phyloP scores from a whole-genome alignment of 2,797 vertebrate genomes.

The Trachops cirrhosus region DNA sequence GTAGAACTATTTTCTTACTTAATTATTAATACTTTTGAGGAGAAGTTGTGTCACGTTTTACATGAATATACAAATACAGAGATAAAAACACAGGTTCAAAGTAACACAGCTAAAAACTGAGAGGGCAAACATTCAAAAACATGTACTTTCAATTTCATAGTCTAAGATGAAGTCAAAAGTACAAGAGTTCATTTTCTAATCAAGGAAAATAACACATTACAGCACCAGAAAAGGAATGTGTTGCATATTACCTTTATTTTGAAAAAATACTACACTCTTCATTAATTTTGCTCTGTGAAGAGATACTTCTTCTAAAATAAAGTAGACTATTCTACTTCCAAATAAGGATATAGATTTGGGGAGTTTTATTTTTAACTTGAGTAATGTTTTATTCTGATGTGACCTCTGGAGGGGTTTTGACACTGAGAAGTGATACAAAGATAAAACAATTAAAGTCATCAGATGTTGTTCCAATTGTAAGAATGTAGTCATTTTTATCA shows the following conservation, averaged over 20 bases:
- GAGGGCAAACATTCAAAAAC: not conserved
- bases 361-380: slow-evolving; percentile 79
- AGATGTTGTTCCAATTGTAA: slow-evolving; percentile 75
- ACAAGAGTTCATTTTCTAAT: too few relatives aligned
- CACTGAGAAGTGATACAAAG: slow-evolving; percentile 77
- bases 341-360: slow-evolving; percentile 63
- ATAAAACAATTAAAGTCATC: slow-evolving; percentile 78
- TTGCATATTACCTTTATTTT: not conserved
- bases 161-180: too few relatives aligned
- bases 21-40: not conserved
- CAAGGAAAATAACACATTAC: not conserved
- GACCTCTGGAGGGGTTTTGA: slow-evolving; percentile 77
- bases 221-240: not conserved
- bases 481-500: slow-evolving; percentile 74
- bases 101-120: not conserved
- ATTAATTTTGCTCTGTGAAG: not conserved
- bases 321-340: slow-evolving; percentile 68
- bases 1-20: not conserved
- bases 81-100: not conserved
- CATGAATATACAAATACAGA: not conserved
- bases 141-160: not conserved
- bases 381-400: slow-evolving; percentile 77
- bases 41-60: not conserved
- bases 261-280: not conserved
- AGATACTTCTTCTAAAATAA: slow-evolving; percentile 69